phyloP scores from a whole-genome alignment of 2,888 invertebrate genomes.

The Eumacrocentrus americanus region DNA sequence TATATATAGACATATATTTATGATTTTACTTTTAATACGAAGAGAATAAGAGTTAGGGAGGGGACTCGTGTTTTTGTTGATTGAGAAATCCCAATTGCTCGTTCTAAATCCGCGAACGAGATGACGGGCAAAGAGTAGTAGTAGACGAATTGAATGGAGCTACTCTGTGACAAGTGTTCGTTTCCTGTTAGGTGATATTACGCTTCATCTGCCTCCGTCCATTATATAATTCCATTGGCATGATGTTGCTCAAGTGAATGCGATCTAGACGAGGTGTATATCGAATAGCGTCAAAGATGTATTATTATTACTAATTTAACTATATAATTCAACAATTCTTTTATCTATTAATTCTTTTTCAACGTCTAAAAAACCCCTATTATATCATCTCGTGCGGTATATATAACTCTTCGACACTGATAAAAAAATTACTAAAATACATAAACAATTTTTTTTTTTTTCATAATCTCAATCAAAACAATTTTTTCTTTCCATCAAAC shows the following conservation, averaged over 20 bases:
- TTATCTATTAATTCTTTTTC: background rate
- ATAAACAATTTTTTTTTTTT: background rate
- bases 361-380: background rate
- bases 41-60: background rate
- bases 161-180: constrained; percentile 49
- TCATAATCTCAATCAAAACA: background rate
- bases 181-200: constrained; percentile 49
- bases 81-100: background rate
- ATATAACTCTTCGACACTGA: background rate
- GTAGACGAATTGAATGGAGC: constrained; percentile 4
- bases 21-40: background rate
- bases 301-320: background rate
- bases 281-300: constrained; percentile 3
- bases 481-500: background rate
- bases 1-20: background rate
- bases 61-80: background rate
- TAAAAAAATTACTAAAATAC: background rate
- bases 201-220: constrained; percentile 39
- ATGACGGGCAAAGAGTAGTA: background rate
- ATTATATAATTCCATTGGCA: constrained; percentile 36
- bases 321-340: background rate
- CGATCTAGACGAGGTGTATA: background rate
- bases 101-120: background rate
- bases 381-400: background rate
- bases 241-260: background rate